Conservation (phyloP, 2,797 vertebrate species). For the Jordanella pulchra region DNA sequence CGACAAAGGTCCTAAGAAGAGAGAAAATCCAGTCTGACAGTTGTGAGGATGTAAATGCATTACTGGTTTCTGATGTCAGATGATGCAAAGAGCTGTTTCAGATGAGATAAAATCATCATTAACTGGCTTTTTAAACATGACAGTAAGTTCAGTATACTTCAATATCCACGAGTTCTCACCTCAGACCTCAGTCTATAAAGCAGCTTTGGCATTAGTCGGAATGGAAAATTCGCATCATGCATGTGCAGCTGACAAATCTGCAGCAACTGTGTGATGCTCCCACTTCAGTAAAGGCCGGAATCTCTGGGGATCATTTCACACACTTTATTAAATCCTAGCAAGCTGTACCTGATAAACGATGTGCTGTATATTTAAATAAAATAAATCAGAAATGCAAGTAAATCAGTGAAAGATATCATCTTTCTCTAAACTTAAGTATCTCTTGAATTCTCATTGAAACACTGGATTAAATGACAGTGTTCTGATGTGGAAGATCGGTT, state of each 20-base stretch:
- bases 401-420: not conserved
- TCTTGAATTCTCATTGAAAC: not conserved
- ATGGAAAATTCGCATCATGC: not conserved
- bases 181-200: not conserved
- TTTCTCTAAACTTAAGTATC: not conserved
- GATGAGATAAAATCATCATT: too few relatives aligned
- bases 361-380: not conserved
- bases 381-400: not conserved
- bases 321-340: not conserved
- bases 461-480: not conserved
- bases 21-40: too few relatives aligned
- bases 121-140: too few relatives aligned
- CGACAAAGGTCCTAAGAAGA: too few relatives aligned
- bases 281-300: not conserved
- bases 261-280: too few relatives aligned
- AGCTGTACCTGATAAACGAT: not conserved
- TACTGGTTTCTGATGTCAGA: too few relatives aligned
- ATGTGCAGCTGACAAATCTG: not conserved
- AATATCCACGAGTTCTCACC: not conserved
- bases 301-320: not conserved
- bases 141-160: not conserved
- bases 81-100: too few relatives aligned
- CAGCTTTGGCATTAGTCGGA: not conserved
- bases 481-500: conserved; percentile 1
- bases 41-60: too few relatives aligned